Evolutionary conservation across 64 coral and sea anemone species (phyloP), one percentile per base, ranked within the genome.

Genomic region (Porites lutea): DNA sequence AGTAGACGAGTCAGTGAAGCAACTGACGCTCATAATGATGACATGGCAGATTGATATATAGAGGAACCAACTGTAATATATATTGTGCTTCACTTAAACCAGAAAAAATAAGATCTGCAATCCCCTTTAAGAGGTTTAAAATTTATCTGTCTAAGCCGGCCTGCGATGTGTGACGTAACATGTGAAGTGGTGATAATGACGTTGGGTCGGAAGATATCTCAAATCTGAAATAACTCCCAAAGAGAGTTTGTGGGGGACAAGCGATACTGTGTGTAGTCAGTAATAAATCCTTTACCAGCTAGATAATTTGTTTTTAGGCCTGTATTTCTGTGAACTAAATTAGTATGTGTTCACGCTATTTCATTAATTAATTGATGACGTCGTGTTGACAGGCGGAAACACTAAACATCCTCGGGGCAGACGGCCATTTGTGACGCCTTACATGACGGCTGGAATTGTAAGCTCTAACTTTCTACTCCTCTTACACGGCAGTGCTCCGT

Each of bases 321-420:
- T 46, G 52, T 52, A 68, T 84, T 84, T 64, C n/a, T 84, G 12
- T 52, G 59, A 51, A 82, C 59, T 82, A 62, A 83, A 78, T 78
- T 55, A 65, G 59, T 68, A 1, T 37, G 64, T 69, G 60, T 69
- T 68, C 47, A 48, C 59, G 47, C 78, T 14, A 67, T 84, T 68
- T 68, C 81, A 84, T 84, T 69, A 84, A 84, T 84, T 84, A 84
- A 84, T 84, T 84, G 81, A 13, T 84, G 81, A 84, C 81, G 48
- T 67, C 63, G 81, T 51, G 81, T 84, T 84, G 81, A 84, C 81
- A 84, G 63, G 81, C 81, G 81, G 81, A 84, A 84, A 84, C 52
- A 84, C 81, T 84, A 66, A 49, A 84, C 81, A 68, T 84, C 81
- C 63, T 68, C 81, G 7, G 19, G 9, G 22, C 81, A 84, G 81